These are phyloP conservation scores for Cyphomyrus discorhynchus DNA, from an alignment of 2,113 vertebrate genomes.

Conservation along the genomic window DNA sequence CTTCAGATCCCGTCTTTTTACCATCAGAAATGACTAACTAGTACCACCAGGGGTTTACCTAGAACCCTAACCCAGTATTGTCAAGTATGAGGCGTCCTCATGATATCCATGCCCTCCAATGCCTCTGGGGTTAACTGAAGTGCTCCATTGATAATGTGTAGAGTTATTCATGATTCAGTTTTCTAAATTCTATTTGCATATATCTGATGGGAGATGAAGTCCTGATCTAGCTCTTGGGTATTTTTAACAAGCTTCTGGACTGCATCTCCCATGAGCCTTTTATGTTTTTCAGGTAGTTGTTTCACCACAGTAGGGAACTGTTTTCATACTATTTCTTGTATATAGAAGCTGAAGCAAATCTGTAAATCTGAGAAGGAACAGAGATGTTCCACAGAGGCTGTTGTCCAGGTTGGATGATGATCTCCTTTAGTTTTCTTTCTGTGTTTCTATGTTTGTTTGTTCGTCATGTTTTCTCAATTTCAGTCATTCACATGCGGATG, in stretches of 20 bases:
- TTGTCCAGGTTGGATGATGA: not conserved
- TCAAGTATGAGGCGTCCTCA: not conserved
- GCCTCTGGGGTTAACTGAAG: not conserved
- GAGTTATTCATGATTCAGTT: not conserved
- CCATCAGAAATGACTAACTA: not conserved
- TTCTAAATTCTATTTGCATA: not conserved
- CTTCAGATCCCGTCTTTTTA: not conserved
- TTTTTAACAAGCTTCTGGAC: not conserved
- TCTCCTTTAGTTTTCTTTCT: not conserved
- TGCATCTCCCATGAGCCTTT: not conserved
- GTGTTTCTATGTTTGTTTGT: not conserved
- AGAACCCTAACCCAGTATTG: too few relatives aligned
- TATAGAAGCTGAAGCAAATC: not conserved
- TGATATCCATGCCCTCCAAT: not conserved
- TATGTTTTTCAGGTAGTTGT: not conserved
- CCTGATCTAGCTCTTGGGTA: not conserved
- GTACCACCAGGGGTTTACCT: too few relatives aligned
- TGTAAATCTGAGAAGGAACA: not conserved
- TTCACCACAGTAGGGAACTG: not conserved
- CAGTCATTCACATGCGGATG: not conserved
- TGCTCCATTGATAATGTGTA: not conserved
- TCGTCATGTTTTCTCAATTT: not conserved
- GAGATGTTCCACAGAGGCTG: not conserved
- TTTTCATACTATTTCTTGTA: not conserved
- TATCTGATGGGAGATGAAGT: not conserved